Percentiles rank a stretch among this genome's conserved stretches.
These are phyloP conservation scores for Trigoniulus corallinus DNA, from an alignment of 1,140 invertebrate species.

Conservation along the genomic window DNA sequence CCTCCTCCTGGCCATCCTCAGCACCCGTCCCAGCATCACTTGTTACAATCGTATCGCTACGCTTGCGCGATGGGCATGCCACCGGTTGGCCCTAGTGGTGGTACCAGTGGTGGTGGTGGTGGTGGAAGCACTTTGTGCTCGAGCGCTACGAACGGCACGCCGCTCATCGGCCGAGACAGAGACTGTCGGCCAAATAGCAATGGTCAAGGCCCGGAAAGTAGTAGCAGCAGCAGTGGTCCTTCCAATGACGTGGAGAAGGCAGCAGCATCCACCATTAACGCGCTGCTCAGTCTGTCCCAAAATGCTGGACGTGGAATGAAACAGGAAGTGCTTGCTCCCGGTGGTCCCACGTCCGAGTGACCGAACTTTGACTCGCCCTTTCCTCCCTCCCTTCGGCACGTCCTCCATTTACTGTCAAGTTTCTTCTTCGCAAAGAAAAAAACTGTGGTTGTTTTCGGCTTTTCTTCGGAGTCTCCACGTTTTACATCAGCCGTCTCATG, in stretches of 20 bases:
- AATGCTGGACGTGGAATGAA: slow-evolving; percentile 7
- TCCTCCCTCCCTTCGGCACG: background rate
- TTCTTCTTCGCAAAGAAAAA: background rate
- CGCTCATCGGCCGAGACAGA: background rate
- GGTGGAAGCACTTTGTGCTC: background rate
- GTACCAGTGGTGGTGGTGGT: background rate
- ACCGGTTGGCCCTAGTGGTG: background rate
- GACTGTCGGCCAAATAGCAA: background rate
- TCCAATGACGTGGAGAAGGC: slow-evolving; percentile 7
- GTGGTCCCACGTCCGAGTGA: slow-evolving; percentile 4
- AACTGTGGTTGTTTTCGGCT: background rate
- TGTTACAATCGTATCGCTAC: background rate
- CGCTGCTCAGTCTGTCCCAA: slow-evolving; percentile 8
- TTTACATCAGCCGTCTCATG: background rate
- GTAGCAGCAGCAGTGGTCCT: background rate
- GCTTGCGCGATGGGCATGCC: background rate
- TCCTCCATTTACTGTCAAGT: background rate
- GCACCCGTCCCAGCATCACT: background rate
- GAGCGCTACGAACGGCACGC: background rate
- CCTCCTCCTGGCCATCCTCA: background rate
- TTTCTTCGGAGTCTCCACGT: background rate
- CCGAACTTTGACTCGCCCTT: background rate
- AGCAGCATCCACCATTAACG: slow-evolving; percentile 7
- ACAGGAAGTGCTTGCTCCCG: slow-evolving; percentile 4
- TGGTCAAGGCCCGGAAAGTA: background rate